These are phyloP conservation scores for Caenorhabditis afra DNA, from an alignment of 2,888 invertebrate species.

Conservation along the genomic window DNA sequence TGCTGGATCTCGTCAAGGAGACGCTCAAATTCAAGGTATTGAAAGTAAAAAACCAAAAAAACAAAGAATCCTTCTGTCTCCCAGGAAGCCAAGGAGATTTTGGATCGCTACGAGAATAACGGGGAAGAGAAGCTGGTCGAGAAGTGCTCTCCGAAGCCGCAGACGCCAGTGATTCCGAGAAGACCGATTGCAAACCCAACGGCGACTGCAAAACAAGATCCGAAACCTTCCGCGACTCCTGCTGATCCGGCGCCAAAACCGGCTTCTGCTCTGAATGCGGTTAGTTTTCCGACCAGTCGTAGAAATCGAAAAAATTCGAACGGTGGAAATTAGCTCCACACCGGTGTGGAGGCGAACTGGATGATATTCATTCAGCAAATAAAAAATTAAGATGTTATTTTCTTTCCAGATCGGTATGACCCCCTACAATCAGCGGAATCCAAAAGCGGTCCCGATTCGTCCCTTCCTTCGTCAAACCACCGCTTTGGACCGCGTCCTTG, in stretches of 20 bases:
- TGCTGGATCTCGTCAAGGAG: conserved; percentile 96
- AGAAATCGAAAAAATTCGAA: no score
- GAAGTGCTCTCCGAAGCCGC: background rate
- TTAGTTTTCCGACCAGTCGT: no score
- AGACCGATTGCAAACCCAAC: background rate
- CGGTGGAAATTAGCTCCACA: no score
- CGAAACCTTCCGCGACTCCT: conserved; percentile 14
- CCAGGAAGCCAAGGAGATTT: conserved; percentile 88
- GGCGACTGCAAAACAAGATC: conserved; percentile 25
- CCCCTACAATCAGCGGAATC: conserved; percentile 29
- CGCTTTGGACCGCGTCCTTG: conserved; percentile 91
- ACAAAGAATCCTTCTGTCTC: background rate
- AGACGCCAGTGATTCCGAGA: background rate
- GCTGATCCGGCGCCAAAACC: background rate
- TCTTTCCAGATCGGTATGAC: conserved; percentile 32
- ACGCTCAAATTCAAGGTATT: conserved; percentile 92
- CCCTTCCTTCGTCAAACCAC: conserved; percentile 83
- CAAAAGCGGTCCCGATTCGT: conserved; percentile 44
- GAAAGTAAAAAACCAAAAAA: no score
- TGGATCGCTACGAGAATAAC: conserved; percentile 88
- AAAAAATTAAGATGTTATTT: no score
- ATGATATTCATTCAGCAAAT: no score
- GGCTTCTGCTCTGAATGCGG: conserved; percentile 12
- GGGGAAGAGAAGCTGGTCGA: conserved; percentile 12
- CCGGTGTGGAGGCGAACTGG: no score